A percentile compares a stretch with the other conserved stretches of the same genome.
Evolutionary conservation across 1,140 invertebrate species (phyloP).

Genomic region (Drosophila repletoides): DNA sequence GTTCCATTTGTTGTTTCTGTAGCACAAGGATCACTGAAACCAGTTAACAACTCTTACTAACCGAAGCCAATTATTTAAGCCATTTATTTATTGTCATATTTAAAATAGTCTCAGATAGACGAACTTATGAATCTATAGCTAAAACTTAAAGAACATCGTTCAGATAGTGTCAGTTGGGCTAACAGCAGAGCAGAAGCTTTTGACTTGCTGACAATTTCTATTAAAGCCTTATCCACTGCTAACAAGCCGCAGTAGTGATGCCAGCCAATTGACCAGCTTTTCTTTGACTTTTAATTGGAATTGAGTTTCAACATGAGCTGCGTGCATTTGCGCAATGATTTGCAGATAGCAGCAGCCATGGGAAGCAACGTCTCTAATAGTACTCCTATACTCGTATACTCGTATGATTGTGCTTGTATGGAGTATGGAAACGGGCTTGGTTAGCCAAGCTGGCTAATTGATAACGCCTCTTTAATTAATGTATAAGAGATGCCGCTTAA

Average conservation of each 20-base stretch:
- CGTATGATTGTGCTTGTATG: neutral
- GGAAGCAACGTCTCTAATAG: constrained; percentile 15
- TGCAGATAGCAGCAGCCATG: constrained; percentile 58
- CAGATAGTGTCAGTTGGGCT: constrained; percentile 57
- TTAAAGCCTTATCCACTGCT: constrained; percentile 65
- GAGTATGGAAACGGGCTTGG: neutral
- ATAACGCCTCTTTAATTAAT: constrained; percentile 72
- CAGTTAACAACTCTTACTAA: too few species aligned
- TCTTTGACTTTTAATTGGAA: constrained; percentile 73
- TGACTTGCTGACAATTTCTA: constrained; percentile 55
- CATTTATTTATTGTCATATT: too few species aligned
- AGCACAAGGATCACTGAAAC: too few species aligned
- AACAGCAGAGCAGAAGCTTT: constrained; percentile 42
- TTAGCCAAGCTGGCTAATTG: constrained; percentile 48
- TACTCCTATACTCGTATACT: neutral
- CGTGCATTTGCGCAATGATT: constrained; percentile 77
- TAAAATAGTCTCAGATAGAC: too few species aligned
- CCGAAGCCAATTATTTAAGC: too few species aligned
- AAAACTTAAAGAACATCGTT: constrained; percentile 44
- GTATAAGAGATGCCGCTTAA: constrained; percentile 13
- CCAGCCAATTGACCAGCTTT: constrained; percentile 47
- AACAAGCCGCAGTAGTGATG: constrained; percentile 40
- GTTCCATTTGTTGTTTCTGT: neutral
- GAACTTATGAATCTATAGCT: too few species aligned
- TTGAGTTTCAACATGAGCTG: constrained; percentile 72